Conservation (phyloP, 2,797 vertebrate genomes). For the Hybognathus amarus region DNA sequence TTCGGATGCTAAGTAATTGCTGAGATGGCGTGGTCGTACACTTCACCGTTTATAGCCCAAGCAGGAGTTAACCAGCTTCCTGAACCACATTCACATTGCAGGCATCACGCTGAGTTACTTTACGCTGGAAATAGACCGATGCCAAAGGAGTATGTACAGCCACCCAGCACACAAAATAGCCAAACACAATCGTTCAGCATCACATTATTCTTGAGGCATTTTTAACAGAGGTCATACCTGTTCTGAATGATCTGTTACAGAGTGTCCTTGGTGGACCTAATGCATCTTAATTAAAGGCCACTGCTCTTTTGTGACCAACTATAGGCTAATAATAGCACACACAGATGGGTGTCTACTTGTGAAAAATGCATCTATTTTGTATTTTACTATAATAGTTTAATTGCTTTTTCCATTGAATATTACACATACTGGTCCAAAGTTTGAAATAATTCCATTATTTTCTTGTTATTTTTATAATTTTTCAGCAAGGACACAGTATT, state of each 20-base stretch:
- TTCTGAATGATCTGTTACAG: constrained; percentile 22
- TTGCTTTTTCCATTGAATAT: not conserved
- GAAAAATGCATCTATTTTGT: not conserved
- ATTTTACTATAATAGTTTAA: not conserved
- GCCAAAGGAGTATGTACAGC: not conserved
- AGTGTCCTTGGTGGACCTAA: constrained; percentile 26
- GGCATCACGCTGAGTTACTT: not conserved
- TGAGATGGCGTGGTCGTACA: not conserved
- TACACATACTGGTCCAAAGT: not conserved
- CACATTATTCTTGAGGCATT: constrained; percentile 31
- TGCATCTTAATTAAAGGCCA: constrained; percentile 41
- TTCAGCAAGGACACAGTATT: not conserved
- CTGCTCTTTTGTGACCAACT: not conserved
- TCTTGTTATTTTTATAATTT: too few species aligned
- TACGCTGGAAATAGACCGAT: not conserved
- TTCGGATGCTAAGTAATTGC: constrained; percentile 27
- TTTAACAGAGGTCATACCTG: constrained; percentile 36
- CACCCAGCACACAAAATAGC: constrained; percentile 11
- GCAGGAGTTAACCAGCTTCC: constrained; percentile 14
- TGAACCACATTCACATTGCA: constrained; percentile 27
- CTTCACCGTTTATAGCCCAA: not conserved
- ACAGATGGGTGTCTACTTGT: not conserved
- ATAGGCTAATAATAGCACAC: constrained; percentile 16
- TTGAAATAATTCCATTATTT: too few species aligned
- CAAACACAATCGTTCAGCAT: constrained; percentile 39